Conservation (phyloP, 2,888 invertebrate genomes). For the Branchellion lobata region DNA sequence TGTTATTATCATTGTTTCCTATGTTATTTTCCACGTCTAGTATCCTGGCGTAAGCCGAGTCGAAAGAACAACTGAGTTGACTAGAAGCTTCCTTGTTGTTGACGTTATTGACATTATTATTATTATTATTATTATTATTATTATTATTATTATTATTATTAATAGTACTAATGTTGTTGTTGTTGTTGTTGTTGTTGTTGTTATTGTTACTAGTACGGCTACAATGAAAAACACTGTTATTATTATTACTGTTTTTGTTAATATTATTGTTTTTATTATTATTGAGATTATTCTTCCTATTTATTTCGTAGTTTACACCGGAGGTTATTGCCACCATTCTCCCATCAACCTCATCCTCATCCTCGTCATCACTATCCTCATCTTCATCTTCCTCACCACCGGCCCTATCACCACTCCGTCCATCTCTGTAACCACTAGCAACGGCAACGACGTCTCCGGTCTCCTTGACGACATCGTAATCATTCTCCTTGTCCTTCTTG, state of each 20-base stretch:
- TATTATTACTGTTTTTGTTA: too few species aligned
- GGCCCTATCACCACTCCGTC: background rate
- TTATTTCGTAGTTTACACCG: too few species aligned
- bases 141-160: background rate
- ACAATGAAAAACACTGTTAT: too few species aligned
- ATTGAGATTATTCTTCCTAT: too few species aligned
- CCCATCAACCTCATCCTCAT: background rate
- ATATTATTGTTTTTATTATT: too few species aligned
- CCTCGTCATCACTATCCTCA: background rate
- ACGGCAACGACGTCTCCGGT: background rate
- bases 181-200: too few species aligned
- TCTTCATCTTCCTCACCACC: background rate
- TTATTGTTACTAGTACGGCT: too few species aligned
- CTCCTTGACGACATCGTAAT: background rate
- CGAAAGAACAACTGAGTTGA: background rate
- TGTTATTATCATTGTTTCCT: background rate
- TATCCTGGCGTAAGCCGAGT: slow-evolving; percentile 1
- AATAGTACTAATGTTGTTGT: too few species aligned
- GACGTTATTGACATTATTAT: background rate
- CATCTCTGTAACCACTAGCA: too few species aligned
- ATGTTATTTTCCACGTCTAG: background rate
- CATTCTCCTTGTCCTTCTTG: background rate
- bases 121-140: background rate
- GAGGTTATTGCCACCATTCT: too few species aligned
- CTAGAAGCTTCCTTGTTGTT: background rate